Evolutionary conservation across 2,888 invertebrate species (phyloP), one percentile per base, ranked within the genome.

Genomic region (Acleris holmiana): DNA sequence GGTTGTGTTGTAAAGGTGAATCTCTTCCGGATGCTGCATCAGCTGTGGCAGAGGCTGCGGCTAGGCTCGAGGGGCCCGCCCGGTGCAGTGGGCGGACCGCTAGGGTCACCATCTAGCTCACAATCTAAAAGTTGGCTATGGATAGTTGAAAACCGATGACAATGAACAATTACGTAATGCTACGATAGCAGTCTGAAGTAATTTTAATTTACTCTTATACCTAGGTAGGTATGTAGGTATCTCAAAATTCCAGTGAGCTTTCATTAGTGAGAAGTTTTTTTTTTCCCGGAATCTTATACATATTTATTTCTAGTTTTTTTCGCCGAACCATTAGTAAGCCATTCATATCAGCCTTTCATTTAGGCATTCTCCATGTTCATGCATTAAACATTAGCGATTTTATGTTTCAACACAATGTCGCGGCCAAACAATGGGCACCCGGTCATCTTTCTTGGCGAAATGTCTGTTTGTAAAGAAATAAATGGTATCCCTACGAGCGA

Each of bases 61-160:
- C 76, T 77, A 73, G 73, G 75, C 80, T 81, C 84, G 86, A 85
- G 87, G 88, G 87, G 87, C 86, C 88, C 79, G 78, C 78, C 73
- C 79, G 76, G 82, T 86, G 88, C 88, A 88, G 89, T 89, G 90
- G 88, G 89, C 88, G 88, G 18, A 44, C 29, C 25, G 15, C 29
- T 60, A 60, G 60, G 60, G 60, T 61, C 10, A 47, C 64, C 23
- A 61, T 25, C 46, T 17, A 1, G 23, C 17, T n/a, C 25, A 21
- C n/a, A 15, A 5, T 13, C 50, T 50, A 47, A 18, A 47, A 10
- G 10, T 19, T 8, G 47, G 13, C 35, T 35, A 13, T 4, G 4
- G 35, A 35, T 13, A 13, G 13, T 13, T 13, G 35, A 35, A 35
- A 35, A 35, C 35, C 35, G 13, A 13, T 35, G 8, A 35, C 35